These are phyloP conservation scores for Amphimallon solstitiale DNA, from an alignment of 2,888 invertebrate genomes.

Conservation along the genomic window DNA sequence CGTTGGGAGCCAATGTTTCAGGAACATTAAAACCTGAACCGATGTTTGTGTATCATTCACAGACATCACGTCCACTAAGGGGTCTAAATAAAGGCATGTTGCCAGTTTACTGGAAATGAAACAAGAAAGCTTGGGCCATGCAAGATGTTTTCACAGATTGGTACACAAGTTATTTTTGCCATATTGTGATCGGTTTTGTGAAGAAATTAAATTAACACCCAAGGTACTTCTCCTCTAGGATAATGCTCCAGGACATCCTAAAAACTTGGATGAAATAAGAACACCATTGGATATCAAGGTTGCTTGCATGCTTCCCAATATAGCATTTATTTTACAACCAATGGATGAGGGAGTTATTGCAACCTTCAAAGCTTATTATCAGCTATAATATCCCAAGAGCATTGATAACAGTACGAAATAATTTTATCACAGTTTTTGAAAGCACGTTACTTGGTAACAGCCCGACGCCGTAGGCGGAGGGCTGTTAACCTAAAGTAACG, in stretches of 20 bases:
- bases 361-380: too few relatives aligned
- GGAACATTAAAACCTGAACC: slow-evolving; percentile 52
- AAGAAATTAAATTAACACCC: too few relatives aligned
- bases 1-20: slow-evolving; percentile 51
- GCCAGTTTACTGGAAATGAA: slow-evolving; percentile 42
- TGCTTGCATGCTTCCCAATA: slow-evolving; percentile 7
- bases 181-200: too few relatives aligned
- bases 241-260: slow-evolving; percentile 36
- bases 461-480: too few relatives aligned
- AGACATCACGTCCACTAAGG: slow-evolving; percentile 42
- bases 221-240: slow-evolving; percentile 37
- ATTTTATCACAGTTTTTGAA: too few relatives aligned
- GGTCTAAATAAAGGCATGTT: slow-evolving; percentile 41
- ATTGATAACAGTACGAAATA: too few relatives aligned
- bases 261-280: not conserved
- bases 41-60: slow-evolving; percentile 45
- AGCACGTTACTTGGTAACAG: too few relatives aligned
- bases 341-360: too few relatives aligned
- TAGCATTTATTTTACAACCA: too few relatives aligned
- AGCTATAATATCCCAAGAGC: too few relatives aligned
- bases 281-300: not conserved
- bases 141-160: slow-evolving; percentile 37
- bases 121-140: slow-evolving; percentile 39
- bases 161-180: slow-evolving; percentile 39
- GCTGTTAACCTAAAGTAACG: too few relatives aligned